Evolutionary conservation across 2,797 vertebrate genomes (phyloP), one percentile per base, ranked within the genome.

Genomic region (Danio albolineatus): DNA sequence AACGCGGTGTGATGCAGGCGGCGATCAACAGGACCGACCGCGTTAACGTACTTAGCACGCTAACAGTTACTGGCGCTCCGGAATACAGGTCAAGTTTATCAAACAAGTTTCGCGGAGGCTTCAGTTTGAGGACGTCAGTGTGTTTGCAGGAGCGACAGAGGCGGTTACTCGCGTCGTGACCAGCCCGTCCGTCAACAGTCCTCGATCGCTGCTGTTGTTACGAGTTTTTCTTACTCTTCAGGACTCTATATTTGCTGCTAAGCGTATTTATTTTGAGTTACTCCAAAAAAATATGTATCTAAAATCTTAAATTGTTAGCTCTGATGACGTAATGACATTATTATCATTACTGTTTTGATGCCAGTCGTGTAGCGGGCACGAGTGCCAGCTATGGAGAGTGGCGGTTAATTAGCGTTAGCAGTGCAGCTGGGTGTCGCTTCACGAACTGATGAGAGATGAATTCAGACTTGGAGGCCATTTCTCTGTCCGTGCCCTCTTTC

Each of bases 401-500:
- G n/a, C 8, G 49, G 36, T 49, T 69, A 64, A 66, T 19, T 13
- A 28, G 3, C 28, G 28, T 28, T 28, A 51, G 17, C 56, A 16
- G 28, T 1, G 6, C 28, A 73, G 17, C 4, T 39, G 54, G 39
- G 49, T 12, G 10, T 36, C 21, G 1, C 12, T 70, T 48, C 54
- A 87, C 87, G 84, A 85, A 74, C 76, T 83, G 38, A 54, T 80
- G 81, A 44, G 70, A 81, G 76, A 94, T 94, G 93, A 93, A 87
- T 81, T 88, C 89, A 84, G 88, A 93, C 66, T 90, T 86, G 56
- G 94, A 94, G 84, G 93, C 91, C 73, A 93, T 95, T 46, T 94
- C 91, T 61, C 87, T 96, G 65, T 87, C 93, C 44, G 95, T 95
- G 36, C 95, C 95, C 7, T 87, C 89, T 72, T 84, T 94, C 5